phyloP scores from a whole-genome alignment of 2,888 invertebrate species.

The Litoditis marina region DNA sequence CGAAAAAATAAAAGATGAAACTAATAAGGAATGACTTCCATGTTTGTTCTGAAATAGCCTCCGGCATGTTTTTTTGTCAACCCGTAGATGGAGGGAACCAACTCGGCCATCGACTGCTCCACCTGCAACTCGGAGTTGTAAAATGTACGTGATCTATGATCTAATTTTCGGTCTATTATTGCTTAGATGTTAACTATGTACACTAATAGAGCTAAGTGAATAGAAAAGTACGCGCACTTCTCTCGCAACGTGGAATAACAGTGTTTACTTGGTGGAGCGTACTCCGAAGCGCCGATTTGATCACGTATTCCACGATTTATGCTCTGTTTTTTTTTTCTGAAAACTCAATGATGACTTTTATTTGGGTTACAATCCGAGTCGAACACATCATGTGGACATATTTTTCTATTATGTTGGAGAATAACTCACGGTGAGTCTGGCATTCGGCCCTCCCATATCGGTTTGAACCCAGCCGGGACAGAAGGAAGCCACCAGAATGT shows the following conservation, averaged over 20 bases:
- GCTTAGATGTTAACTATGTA: too few relatives aligned
- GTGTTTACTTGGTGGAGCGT: too few relatives aligned
- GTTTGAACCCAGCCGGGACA: slow-evolving; percentile 35
- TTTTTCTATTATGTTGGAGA: too few relatives aligned
- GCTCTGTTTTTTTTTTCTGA: background rate
- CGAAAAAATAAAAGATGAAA: too few relatives aligned
- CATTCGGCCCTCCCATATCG: slow-evolving; percentile 41
- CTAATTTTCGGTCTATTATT: too few relatives aligned
- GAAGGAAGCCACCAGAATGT: slow-evolving; percentile 14
- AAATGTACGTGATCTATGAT: too few relatives aligned
- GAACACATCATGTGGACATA: background rate
- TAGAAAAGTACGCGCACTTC: too few relatives aligned
- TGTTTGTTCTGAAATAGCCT: slow-evolving; percentile 8
- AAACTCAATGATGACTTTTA: background rate
- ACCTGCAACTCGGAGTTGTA: too few relatives aligned
- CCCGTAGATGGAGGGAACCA: slow-evolving; percentile 10
- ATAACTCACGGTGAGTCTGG: slow-evolving; percentile 19
- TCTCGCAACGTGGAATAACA: too few relatives aligned
- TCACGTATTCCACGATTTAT: too few relatives aligned
- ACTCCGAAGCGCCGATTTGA: too few relatives aligned
- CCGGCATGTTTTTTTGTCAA: slow-evolving; percentile 10
- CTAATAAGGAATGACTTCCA: slow-evolving; percentile 18
- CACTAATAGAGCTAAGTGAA: too few relatives aligned
- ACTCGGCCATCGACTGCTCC: slow-evolving; percentile 3
- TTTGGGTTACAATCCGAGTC: background rate